phyloP scores from a whole-genome alignment of 2,797 vertebrate genomes.

The Chromobotia macracanthus region DNA sequence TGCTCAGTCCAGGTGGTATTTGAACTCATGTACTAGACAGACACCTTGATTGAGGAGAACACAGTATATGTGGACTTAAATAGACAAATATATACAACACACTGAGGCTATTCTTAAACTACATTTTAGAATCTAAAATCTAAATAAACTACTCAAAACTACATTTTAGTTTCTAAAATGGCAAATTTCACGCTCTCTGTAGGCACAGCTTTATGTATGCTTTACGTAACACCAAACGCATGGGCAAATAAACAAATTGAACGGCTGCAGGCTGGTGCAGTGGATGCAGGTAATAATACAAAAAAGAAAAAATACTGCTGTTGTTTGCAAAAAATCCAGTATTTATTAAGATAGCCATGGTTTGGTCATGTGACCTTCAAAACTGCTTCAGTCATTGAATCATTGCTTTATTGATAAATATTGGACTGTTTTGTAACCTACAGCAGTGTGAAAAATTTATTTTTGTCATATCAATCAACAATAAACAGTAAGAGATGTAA shows the following conservation, averaged over 20 bases:
- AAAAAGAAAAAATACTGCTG: neutral
- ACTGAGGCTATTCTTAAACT: neutral
- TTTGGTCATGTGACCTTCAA: neutral
- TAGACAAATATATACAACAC: neutral
- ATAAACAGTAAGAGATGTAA: neutral
- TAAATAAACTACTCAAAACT: too few relatives aligned
- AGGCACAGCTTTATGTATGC: neutral
- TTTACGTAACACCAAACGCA: neutral
- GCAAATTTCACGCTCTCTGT: neutral
- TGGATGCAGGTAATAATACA: neutral
- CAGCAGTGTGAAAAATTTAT: neutral
- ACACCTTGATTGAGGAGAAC: neutral
- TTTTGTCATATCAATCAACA: neutral
- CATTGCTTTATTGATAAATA: neutral
- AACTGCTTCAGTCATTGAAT: neutral
- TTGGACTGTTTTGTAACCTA: neutral
- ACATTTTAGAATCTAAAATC: too few relatives aligned
- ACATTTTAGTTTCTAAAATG: neutral
- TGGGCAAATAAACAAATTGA: neutral
- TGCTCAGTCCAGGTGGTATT: conserved; percentile 9
- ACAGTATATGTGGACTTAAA: neutral
- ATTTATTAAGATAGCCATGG: neutral
- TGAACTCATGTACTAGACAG: neutral
- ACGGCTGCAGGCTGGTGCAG: neutral
- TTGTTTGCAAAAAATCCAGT: neutral